Percentiles rank a stretch among this genome's conserved stretches.
phyloP scores from a whole-genome alignment of 2,113 vertebrate species.

The Vimba vimba region DNA sequence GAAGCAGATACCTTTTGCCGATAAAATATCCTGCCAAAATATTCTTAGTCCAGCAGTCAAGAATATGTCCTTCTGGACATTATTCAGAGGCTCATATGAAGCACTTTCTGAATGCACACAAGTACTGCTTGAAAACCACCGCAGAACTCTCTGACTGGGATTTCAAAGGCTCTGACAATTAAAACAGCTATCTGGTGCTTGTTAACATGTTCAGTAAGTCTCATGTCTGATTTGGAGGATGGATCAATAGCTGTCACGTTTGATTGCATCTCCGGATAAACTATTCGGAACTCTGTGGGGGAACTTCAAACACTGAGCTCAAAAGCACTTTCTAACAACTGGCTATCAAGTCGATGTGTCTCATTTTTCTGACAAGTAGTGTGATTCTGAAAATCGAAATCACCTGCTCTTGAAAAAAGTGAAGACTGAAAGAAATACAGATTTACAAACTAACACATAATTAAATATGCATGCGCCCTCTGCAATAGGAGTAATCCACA shows the following conservation, averaged over 20 bases:
- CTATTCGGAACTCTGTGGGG: constrained; percentile 69
- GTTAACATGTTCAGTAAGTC: constrained; percentile 73
- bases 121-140: background rate
- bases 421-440: constrained; percentile 33
- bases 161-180: constrained; percentile 69
- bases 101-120: background rate
- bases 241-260: constrained; percentile 77
- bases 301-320: constrained; percentile 73
- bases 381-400: constrained; percentile 70
- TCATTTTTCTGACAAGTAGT: constrained; percentile 68
- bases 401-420: constrained; percentile 65
- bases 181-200: constrained; percentile 66
- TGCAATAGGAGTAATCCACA: background rate
- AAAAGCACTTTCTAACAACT: constrained; percentile 66
- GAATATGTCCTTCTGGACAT: constrained; percentile 23
- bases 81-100: constrained; percentile 40
- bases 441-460: constrained; percentile 56
- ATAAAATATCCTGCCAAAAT: constrained; percentile 37
- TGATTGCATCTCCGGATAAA: constrained; percentile 73
- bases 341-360: constrained; percentile 61
- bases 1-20: constrained; percentile 38
- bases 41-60: constrained; percentile 38
- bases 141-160: constrained; percentile 9
- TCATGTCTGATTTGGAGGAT: constrained; percentile 67
- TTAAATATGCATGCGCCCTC: background rate